Percentiles rank a stretch among this genome's conserved stretches.
These are phyloP conservation scores for Zophobas atratus DNA, from an alignment of 1,140 invertebrate genomes.

Conservation along the genomic window DNA sequence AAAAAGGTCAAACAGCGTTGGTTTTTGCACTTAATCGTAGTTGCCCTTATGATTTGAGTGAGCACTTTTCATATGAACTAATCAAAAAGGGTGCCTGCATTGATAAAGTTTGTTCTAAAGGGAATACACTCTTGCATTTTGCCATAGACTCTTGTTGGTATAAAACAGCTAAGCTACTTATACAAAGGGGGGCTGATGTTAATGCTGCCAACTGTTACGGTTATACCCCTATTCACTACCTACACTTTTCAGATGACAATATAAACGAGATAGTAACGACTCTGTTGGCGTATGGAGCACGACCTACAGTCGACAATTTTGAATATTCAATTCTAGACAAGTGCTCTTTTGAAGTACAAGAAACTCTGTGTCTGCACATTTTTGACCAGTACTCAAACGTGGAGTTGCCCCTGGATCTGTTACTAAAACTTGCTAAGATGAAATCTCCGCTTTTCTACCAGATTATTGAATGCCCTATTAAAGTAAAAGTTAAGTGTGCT, in stretches of 20 bases:
- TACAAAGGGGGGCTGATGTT: not conserved
- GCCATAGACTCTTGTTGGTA: not conserved
- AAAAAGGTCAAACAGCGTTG: not conserved
- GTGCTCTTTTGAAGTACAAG: not conserved
- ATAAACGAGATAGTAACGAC: not conserved
- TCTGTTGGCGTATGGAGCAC: too few relatives aligned
- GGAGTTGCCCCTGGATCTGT: not conserved
- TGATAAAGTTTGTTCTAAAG: not conserved
- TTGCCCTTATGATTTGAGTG: not conserved
- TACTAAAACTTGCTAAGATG: not conserved
- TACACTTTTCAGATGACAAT: too few relatives aligned
- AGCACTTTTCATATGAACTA: conserved; percentile 1
- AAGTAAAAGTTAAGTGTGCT: too few relatives aligned
- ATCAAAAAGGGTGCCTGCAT: conserved; percentile 14
- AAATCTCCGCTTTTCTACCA: not conserved
- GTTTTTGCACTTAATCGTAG: not conserved
- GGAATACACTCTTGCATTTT: not conserved
- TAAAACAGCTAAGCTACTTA: not conserved
- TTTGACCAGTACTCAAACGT: not conserved
- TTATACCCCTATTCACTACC: too few relatives aligned
- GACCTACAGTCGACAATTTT: not conserved
- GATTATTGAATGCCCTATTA: too few relatives aligned
- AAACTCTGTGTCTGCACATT: not conserved
- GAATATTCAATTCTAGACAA: not conserved
- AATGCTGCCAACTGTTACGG: too few relatives aligned